Evolutionary conservation across 2,888 invertebrate species (phyloP).

Genomic region (Unio delphinus): DNA sequence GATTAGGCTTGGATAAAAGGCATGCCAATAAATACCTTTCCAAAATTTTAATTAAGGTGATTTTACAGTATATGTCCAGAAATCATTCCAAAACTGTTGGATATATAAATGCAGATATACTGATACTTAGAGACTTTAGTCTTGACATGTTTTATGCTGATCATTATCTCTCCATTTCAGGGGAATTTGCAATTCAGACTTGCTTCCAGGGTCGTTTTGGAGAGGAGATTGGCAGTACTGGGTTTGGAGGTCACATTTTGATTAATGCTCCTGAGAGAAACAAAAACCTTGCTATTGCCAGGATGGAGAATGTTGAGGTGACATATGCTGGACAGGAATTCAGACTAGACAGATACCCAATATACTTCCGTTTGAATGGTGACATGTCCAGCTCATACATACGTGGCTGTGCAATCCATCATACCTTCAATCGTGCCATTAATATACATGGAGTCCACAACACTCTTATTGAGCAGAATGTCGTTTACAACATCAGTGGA

Average conservation of each 20-base stretch:
- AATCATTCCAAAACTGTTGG: too few species aligned
- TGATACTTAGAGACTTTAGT: too few species aligned
- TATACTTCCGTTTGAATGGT: conserved; percentile 67
- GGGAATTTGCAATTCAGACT: conserved; percentile 66
- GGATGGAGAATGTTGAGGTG: conserved; percentile 55
- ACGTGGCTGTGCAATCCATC: conserved; percentile 56
- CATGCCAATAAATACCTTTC: too few species aligned
- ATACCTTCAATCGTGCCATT: conserved; percentile 66
- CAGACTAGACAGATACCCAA: conserved; percentile 66
- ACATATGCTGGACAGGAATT: conserved; percentile 65
- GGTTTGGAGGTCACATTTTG: conserved; percentile 66
- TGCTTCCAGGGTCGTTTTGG: conserved; percentile 69
- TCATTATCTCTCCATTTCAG: conserved; percentile 31
- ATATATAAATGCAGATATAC: too few species aligned
- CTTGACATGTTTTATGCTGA: too few species aligned
- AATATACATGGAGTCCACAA: conserved; percentile 66
- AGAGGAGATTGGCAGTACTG: conserved; percentile 64
- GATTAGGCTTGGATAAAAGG: too few species aligned
- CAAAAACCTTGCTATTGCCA: conserved; percentile 34
- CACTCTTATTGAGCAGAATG: conserved; percentile 51
- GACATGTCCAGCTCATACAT: conserved; percentile 62
- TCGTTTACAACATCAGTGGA: conserved; percentile 67
- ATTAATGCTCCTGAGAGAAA: conserved; percentile 44
- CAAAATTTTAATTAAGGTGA: too few species aligned
- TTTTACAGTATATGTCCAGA: too few species aligned